These are phyloP conservation scores for Wiebesia pumilae DNA, from an alignment of 1,140 invertebrate species.

Conservation along the genomic window DNA sequence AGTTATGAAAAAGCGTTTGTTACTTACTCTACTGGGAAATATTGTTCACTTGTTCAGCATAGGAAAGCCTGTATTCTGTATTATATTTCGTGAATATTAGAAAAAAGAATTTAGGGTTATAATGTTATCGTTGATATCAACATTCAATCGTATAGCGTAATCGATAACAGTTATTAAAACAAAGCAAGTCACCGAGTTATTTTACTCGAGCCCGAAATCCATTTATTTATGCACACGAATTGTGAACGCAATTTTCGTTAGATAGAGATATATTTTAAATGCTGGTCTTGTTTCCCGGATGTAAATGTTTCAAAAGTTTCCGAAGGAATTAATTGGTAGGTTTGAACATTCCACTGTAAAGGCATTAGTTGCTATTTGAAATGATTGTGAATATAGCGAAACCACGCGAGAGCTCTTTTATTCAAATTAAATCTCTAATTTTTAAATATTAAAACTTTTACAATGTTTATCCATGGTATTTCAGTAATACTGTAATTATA, in stretches of 20 bases:
- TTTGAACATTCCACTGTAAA: not conserved
- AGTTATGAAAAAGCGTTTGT: no score
- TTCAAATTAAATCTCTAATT: not conserved
- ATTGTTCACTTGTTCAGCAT: not conserved
- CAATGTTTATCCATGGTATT: not conserved
- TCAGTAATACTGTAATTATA: not conserved
- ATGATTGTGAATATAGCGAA: not conserved
- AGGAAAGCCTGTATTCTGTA: not conserved
- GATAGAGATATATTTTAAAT: not conserved
- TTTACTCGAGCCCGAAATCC: not conserved
- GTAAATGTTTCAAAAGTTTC: not conserved
- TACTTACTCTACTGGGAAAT: not conserved
- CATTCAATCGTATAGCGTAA: not conserved
- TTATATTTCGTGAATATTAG: not conserved
- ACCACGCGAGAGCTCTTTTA: not conserved
- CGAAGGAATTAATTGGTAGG: not conserved
- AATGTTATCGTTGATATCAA: not conserved
- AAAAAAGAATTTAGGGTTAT: not conserved
- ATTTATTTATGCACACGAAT: not conserved
- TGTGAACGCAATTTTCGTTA: not conserved
- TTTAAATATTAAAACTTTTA: not conserved
- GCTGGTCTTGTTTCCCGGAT: no score
- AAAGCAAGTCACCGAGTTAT: not conserved
- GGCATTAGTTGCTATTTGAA: not conserved
- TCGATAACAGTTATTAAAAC: not conserved